Percentiles rank a stretch among this genome's conserved stretches.
Evolutionary conservation across 2,888 invertebrate species (phyloP).

Genomic region (Cerceris rybyensis): DNA sequence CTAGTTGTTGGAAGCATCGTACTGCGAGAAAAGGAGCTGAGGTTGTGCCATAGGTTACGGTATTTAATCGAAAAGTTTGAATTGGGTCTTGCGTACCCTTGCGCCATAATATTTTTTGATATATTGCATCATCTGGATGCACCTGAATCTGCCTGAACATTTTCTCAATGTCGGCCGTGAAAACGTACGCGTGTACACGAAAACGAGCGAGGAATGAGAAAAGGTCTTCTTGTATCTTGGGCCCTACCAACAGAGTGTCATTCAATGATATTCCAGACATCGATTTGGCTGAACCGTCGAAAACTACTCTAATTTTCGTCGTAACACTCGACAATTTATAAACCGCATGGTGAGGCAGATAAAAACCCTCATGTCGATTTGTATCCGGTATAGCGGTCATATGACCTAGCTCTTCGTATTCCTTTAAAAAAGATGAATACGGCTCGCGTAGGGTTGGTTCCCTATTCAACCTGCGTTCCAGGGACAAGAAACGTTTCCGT

Average conservation of each 20-base stretch:
- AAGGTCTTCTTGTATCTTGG: too few relatives aligned
- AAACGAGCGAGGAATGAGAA: too few relatives aligned
- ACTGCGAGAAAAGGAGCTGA: slow-evolving; percentile 64
- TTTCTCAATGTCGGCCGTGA: slow-evolving; percentile 70
- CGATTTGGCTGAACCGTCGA: too few relatives aligned
- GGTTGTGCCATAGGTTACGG: slow-evolving; percentile 44
- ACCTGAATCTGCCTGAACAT: slow-evolving; percentile 61
- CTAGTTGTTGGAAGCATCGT: slow-evolving; percentile 59
- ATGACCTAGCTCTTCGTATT: slow-evolving; percentile 10
- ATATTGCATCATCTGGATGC: background rate
- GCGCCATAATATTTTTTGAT: slow-evolving; percentile 15
- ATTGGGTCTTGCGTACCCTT: slow-evolving; percentile 49
- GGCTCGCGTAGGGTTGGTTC: background rate
- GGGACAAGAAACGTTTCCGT: background rate
- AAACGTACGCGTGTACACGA: slow-evolving; percentile 43
- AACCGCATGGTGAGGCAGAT: too few relatives aligned
- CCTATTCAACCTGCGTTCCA: slow-evolving; percentile 6
- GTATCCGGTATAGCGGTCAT: slow-evolving; percentile 9
- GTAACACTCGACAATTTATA: too few relatives aligned
- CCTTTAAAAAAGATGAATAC: slow-evolving; percentile 1
- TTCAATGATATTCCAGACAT: too few relatives aligned
- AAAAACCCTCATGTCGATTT: too few relatives aligned
- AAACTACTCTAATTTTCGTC: too few relatives aligned
- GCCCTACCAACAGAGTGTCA: too few relatives aligned
- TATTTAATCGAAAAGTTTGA: slow-evolving; percentile 37